phyloP scores from a whole-genome alignment of 2,113 vertebrate species.

The Emydura subglobosa region DNA sequence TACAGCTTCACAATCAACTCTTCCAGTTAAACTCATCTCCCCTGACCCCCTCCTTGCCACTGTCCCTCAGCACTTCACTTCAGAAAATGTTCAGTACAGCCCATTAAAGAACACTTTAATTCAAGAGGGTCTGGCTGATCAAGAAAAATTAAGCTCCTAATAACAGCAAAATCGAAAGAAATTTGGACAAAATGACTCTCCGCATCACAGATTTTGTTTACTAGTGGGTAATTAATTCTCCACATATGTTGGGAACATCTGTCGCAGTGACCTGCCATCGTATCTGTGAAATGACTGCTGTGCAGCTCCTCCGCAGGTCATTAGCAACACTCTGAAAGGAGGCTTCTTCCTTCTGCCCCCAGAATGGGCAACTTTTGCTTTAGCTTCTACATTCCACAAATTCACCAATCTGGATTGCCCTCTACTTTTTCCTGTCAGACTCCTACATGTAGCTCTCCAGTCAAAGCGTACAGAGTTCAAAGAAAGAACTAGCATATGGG shows the following conservation, averaged over 20 bases:
- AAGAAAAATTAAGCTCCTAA: conserved; percentile 96
- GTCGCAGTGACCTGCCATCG: conserved; percentile 95
- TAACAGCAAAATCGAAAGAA: conserved; percentile 93
- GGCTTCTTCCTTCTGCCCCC: conserved; percentile 74
- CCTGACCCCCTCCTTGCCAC: not conserved
- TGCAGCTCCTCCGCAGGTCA: conserved; percentile 90
- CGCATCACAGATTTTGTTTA: conserved; percentile 98
- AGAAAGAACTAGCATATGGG: not conserved
- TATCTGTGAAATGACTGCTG: conserved; percentile 95
- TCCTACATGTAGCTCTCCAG: not conserved
- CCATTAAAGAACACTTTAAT: conserved; percentile 85
- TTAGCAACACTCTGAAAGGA: conserved; percentile 89
- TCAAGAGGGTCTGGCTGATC: conserved; percentile 88
- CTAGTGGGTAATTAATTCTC: conserved; percentile 99
- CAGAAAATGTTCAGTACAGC: conserved; percentile 67
- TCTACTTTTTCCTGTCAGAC: not conserved
- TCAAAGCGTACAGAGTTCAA: accelerated
- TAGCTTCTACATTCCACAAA: conserved; percentile 44
- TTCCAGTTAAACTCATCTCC: conserved; percentile 73
- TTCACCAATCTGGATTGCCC: not conserved
- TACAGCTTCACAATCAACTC: conserved; percentile 79
- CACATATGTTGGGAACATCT: conserved; percentile 99
- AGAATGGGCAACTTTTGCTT: conserved; percentile 61
- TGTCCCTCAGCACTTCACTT: conserved; percentile 55
- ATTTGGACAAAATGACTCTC: conserved; percentile 98